phyloP scores from a whole-genome alignment of 2,888 invertebrate species.

The Mythimna loreyi region DNA sequence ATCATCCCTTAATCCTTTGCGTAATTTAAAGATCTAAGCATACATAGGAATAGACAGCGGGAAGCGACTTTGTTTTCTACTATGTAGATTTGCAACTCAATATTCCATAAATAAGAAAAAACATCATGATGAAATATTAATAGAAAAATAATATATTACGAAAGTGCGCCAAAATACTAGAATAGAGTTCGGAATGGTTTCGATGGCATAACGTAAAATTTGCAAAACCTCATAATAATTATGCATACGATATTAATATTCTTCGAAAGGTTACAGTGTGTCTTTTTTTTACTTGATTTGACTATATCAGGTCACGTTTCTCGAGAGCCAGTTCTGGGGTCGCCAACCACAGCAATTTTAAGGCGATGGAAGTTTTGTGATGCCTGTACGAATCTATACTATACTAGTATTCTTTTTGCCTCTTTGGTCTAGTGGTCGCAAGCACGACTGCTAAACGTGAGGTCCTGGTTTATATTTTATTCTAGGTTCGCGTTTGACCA shows the following conservation, averaged over 20 bases:
- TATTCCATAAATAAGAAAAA: conserved; percentile 8
- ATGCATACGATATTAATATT: neutral
- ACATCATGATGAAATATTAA: neutral
- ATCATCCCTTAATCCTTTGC: too few species aligned
- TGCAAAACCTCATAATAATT: neutral
- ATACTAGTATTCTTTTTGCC: conserved; percentile 1
- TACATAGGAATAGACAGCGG: too few species aligned
- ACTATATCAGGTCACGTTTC: neutral
- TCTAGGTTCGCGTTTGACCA: too few species aligned
- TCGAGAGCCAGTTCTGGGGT: conserved; percentile 6
- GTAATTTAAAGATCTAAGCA: too few species aligned
- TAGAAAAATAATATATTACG: conserved; percentile 2
- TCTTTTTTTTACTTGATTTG: neutral
- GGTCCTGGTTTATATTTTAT: too few species aligned
- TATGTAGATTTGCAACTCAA: neutral
- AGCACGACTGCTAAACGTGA: too few species aligned
- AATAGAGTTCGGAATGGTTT: neutral
- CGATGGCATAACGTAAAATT: neutral
- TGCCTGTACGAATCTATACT: neutral
- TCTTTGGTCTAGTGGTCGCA: too few species aligned
- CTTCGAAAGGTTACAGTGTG: neutral
- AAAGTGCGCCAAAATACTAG: conserved; percentile 1
- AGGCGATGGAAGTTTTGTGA: neutral
- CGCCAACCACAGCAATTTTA: neutral
- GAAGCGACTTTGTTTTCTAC: too few species aligned